Evolutionary conservation across 2,113 vertebrate genomes (phyloP).

Genomic region (Heteronetta atricapilla): DNA sequence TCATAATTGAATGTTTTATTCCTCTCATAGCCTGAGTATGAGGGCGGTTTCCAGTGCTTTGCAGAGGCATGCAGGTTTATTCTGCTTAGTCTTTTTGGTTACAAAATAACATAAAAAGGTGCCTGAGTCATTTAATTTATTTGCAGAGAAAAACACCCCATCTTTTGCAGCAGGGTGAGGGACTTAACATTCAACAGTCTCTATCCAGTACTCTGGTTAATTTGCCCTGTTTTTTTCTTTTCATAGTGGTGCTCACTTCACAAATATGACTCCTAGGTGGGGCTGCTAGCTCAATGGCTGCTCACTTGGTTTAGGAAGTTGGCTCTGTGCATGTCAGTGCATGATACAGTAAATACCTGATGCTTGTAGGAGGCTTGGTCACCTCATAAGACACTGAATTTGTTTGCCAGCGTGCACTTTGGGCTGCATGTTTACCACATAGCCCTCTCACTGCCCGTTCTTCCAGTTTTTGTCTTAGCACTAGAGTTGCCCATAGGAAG

Average conservation of each 20-base stretch:
- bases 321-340: not conserved
- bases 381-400: not conserved
- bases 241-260: not conserved
- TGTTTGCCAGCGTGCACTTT: not conserved
- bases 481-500: not conserved
- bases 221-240: not conserved
- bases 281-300: not conserved
- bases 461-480: not conserved
- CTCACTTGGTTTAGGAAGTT: not conserved
- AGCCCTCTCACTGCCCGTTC: not conserved
- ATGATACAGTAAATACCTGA: not conserved
- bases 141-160: not conserved
- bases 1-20: not conserved
- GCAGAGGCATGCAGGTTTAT: not conserved
- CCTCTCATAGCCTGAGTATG: not conserved
- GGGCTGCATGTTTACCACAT: not conserved
- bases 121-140: not conserved
- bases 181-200: not conserved
- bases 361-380: not conserved
- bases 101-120: not conserved
- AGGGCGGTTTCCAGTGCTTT: not conserved
- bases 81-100: not conserved
- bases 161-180: rapidly evolving
- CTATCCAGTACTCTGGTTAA: not conserved
- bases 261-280: rapidly evolving